Conservation (phyloP, 1,140 invertebrate genomes). For the Brachionus koreanus region DNA sequence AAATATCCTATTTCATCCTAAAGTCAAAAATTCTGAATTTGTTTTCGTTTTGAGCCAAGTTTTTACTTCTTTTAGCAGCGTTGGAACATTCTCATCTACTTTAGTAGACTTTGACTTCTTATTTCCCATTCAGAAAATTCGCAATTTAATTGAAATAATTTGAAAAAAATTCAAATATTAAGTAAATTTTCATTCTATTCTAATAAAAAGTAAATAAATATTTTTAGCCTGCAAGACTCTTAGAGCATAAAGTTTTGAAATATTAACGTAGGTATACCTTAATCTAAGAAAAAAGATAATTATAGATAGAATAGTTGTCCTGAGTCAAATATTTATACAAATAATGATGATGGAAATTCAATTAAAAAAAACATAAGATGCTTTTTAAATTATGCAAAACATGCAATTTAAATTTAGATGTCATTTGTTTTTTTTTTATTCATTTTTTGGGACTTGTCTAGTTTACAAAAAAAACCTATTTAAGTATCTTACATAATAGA, state of each 20-base stretch:
- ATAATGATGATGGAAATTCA: background rate
- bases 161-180: background rate
- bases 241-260: conserved; percentile 2
- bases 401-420: background rate
- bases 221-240: background rate
- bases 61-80: background rate
- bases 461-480: background rate
- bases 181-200: background rate
- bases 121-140: background rate
- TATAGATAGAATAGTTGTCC: background rate
- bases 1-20: background rate
- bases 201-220: conserved; percentile 8
- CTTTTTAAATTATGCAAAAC: background rate
- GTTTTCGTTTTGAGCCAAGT: background rate
- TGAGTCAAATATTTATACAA: background rate
- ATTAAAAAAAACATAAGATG: background rate
- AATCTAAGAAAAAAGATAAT: background rate
- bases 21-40: background rate
- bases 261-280: background rate
- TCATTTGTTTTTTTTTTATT: background rate
- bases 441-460: background rate
- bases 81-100: background rate
- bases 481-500: conserved; percentile 22
- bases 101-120: background rate
- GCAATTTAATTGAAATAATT: background rate